Evolutionary conservation across 2,113 vertebrate genomes (phyloP).

Genomic region (Lepisosteus oculatus): DNA sequence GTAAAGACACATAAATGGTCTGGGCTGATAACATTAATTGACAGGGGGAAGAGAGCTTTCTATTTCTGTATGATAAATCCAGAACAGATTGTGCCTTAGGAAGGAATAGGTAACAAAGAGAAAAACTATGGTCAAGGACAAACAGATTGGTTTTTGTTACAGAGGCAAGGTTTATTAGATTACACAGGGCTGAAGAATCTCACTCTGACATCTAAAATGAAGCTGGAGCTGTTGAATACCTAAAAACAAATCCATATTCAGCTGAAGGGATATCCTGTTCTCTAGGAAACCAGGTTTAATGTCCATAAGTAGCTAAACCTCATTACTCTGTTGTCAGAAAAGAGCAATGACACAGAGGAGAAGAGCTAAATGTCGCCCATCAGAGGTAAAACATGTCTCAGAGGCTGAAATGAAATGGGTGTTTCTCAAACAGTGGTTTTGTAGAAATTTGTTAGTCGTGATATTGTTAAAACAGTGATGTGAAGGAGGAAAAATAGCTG

Average conservation of each 20-base stretch:
- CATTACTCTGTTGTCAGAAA: conserved; percentile 37
- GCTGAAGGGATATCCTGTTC: conserved; percentile 34
- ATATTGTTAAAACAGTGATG: no score
- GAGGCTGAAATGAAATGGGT: no score
- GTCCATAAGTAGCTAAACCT: conserved; percentile 38
- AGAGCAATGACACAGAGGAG: not conserved
- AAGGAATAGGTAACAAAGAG: conserved; percentile 21
- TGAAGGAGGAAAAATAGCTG: no score
- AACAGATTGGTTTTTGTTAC: conserved; percentile 42
- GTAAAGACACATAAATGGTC: no score
- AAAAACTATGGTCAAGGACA: conserved; percentile 47
- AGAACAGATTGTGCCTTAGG: conserved; percentile 1
- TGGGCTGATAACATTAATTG: not conserved
- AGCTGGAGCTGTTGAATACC: conserved; percentile 19
- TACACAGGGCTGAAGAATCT: conserved; percentile 41
- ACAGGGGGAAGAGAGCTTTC: not conserved
- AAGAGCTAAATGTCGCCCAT: no score
- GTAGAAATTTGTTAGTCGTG: no score
- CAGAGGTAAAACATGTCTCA: no score
- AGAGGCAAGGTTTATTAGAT: conserved; percentile 45
- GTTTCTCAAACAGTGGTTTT: no score
- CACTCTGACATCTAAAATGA: conserved; percentile 37
- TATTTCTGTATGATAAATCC: conserved; percentile 1
- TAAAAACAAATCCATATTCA: conserved; percentile 46
- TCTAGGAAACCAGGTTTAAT: conserved; percentile 28